A percentile compares a stretch with the other conserved stretches of the same genome.
Conservation (phyloP, 92 coral and sea anemone genomes). For the Porites rus region DNA sequence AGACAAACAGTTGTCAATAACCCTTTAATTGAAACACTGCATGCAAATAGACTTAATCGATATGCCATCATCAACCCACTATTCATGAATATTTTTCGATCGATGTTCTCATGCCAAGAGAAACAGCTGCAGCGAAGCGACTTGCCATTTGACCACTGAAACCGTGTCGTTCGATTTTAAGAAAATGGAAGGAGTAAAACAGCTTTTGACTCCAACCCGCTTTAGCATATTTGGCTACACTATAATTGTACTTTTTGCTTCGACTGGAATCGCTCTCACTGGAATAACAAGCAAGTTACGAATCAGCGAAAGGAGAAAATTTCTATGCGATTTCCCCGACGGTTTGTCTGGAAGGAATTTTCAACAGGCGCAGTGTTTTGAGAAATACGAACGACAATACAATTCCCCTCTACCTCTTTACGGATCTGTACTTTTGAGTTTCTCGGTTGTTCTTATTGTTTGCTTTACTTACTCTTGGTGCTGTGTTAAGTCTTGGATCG, state of each 20-base stretch:
- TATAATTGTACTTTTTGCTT: not conserved
- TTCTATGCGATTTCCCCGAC: slow-evolving; percentile 38
- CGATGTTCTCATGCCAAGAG: not conserved
- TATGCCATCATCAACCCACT: not conserved
- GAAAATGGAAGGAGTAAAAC: slow-evolving; percentile 8
- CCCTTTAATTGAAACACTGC: not conserved
- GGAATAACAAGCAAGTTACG: slow-evolving; percentile 36
- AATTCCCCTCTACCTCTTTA: slow-evolving; percentile 54
- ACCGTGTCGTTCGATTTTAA: not conserved
- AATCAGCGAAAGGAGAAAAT: slow-evolving; percentile 20
- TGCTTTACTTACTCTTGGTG: slow-evolving; percentile 50
- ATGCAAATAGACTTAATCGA: not conserved
- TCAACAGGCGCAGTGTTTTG: slow-evolving; percentile 45
- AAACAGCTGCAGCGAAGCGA: not conserved
- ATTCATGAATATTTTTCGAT: not conserved
- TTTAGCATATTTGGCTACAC: slow-evolving; percentile 21
- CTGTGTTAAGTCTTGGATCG: slow-evolving; percentile 52
- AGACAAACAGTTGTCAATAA: too few relatives aligned
- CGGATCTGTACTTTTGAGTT: slow-evolving; percentile 40
- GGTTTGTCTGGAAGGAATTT: slow-evolving; percentile 15
- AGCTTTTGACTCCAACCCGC: not conserved
- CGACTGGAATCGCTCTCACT: slow-evolving; percentile 15
- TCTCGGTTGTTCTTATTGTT: slow-evolving; percentile 3
- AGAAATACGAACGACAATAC: slow-evolving; percentile 54
- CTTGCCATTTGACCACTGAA: not conserved